Evolutionary conservation across 2,797 vertebrate genomes (phyloP).

Genomic region (Pipistrellus pygmaeus): DNA sequence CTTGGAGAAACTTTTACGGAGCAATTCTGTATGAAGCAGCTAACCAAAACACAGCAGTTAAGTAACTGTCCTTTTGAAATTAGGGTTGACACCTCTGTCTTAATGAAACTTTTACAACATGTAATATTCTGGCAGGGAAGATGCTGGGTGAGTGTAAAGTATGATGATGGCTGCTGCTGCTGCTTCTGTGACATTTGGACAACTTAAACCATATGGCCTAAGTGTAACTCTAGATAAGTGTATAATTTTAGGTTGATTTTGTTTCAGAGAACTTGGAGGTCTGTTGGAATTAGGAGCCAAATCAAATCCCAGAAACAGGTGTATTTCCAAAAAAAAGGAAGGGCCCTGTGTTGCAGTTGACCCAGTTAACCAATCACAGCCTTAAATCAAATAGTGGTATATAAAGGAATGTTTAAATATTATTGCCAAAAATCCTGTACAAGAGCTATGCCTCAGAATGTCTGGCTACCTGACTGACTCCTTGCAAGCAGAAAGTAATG

Average conservation of each 20-base stretch:
- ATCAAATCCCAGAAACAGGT: conserved; percentile 81
- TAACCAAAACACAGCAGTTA: conserved; percentile 26
- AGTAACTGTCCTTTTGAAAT: conserved; percentile 65
- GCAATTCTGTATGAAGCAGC: neutral
- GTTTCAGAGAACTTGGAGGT: conserved; percentile 81
- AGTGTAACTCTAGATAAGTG: conserved; percentile 81
- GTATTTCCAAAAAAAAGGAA: conserved; percentile 82
- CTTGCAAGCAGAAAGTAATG: neutral
- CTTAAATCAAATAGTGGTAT: conserved; percentile 63
- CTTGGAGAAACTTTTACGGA: conserved; percentile 24
- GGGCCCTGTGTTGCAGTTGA: conserved; percentile 73
- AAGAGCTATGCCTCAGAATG: conserved; percentile 47
- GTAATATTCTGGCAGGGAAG: conserved; percentile 73
- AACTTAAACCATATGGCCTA: conserved; percentile 80
- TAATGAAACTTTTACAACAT: conserved; percentile 75
- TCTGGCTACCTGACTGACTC: conserved; percentile 66
- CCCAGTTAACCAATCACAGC: conserved; percentile 77
- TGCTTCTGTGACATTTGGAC: conserved; percentile 82
- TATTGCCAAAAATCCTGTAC: conserved; percentile 44
- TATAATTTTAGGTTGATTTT: conserved; percentile 83
- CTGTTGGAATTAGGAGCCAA: conserved; percentile 81
- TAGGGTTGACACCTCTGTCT: conserved; percentile 69
- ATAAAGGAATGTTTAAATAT: conserved; percentile 63
- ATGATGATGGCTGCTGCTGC: conserved; percentile 72
- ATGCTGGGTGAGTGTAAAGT: conserved; percentile 77